phyloP scores from a whole-genome alignment of 2,888 invertebrate species.

The Drosophila greeni region DNA sequence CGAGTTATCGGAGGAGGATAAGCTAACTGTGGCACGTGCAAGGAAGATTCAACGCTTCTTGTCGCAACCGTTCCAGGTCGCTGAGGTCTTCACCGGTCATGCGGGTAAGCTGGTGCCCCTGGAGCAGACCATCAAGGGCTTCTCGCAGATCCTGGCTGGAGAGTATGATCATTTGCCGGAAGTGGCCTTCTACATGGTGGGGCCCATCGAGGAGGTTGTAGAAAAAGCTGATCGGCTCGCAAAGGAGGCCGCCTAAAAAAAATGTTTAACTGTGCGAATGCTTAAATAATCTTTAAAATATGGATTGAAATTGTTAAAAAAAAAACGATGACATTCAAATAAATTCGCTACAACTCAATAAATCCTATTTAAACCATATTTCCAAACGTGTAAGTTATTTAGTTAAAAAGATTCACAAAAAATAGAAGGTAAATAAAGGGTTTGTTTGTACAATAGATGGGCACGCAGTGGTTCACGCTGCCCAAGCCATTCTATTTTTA shows the following conservation, averaged over 20 bases:
- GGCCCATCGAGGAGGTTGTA: slow-evolving; percentile 92
- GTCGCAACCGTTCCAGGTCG: slow-evolving; percentile 95
- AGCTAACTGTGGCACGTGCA: slow-evolving; percentile 94
- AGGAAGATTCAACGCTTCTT: slow-evolving; percentile 96
- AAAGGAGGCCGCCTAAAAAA: slow-evolving; percentile 69
- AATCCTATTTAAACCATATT: slow-evolving; percentile 37
- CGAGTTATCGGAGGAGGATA: slow-evolving; percentile 96
- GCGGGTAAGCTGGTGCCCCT: slow-evolving; percentile 93
- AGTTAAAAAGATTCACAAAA: neutral
- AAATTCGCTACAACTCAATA: slow-evolving; percentile 32
- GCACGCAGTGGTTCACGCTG: too few relatives aligned
- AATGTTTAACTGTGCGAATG: slow-evolving; percentile 1
- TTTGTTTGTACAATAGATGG: too few relatives aligned
- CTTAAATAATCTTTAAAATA: slow-evolving; percentile 46
- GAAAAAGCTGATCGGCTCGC: slow-evolving; percentile 85
- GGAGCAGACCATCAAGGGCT: slow-evolving; percentile 92
- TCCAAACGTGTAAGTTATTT: neutral
- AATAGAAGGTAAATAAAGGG: neutral
- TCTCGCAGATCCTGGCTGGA: slow-evolving; percentile 89
- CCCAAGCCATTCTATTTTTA: too few relatives aligned
- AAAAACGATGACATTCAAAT: slow-evolving; percentile 24
- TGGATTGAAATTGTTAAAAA: slow-evolving; percentile 51
- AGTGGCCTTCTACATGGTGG: slow-evolving; percentile 98
- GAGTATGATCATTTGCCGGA: slow-evolving; percentile 96
- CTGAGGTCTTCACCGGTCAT: slow-evolving; percentile 96